These are phyloP conservation scores for Mythimna vitellina DNA, from an alignment of 2,888 invertebrate genomes.

Conservation along the genomic window DNA sequence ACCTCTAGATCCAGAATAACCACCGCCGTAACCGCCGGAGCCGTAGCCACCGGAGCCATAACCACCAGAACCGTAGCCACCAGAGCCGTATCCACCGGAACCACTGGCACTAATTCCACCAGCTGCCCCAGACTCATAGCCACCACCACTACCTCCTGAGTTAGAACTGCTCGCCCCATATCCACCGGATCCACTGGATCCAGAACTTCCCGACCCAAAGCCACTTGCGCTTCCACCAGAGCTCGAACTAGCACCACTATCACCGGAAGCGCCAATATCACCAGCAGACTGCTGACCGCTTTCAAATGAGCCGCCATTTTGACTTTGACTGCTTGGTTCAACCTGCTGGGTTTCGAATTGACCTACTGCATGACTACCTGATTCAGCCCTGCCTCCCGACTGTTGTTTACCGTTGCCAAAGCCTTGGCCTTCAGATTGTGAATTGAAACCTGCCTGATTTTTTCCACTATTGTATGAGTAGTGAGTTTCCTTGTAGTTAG, in stretches of 20 bases:
- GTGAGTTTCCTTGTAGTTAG: slow-evolving; percentile 69
- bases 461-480: slow-evolving; percentile 63
- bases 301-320: slow-evolving; percentile 26
- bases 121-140: background rate
- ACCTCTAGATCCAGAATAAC: slow-evolving; percentile 36
- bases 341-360: slow-evolving; percentile 27
- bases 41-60: slow-evolving; percentile 13
- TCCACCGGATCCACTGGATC: slow-evolving; percentile 4
- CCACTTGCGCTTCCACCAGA: slow-evolving; percentile 16
- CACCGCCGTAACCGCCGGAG: slow-evolving; percentile 12
- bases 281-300: slow-evolving; percentile 34
- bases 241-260: slow-evolving; percentile 28
- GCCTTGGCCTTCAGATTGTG: slow-evolving; percentile 36
- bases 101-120: background rate
- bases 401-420: slow-evolving; percentile 34
- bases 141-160: slow-evolving; percentile 5
- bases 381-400: background rate
- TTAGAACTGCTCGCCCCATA: slow-evolving; percentile 2
- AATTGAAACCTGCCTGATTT: slow-evolving; percentile 30
- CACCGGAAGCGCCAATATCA: slow-evolving; percentile 30
- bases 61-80: background rate
- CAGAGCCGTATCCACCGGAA: slow-evolving; percentile 16
- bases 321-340: slow-evolving; percentile 15
- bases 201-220: slow-evolving; percentile 8
- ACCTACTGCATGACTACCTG: slow-evolving; percentile 1